Base-by-base conservation (phyloP, 37 sponge, comb jelly and placozoan genomes). In the Amphimedon queenslandica region DNA sequence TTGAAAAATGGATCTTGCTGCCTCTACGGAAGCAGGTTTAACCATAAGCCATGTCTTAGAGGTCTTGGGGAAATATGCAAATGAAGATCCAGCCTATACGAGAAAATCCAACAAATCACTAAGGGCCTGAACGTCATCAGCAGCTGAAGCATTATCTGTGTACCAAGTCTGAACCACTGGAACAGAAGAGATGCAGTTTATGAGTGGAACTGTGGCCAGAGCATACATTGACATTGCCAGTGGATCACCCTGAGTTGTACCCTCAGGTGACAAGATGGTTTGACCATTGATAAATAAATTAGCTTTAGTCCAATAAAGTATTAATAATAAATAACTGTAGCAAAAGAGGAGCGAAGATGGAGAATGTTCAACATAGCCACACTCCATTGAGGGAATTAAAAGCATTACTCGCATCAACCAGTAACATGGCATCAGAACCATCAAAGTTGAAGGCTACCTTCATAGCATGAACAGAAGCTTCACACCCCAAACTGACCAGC, bases 181-280 rank as follows among this genome's bases (percentile, higher is more conserved):
- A n/a, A 30, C 13, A n/a, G 8, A 10, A 28, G 13, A n/a, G 24
- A 63, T 10, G 10, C 24, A 10, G 24, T 63, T 10, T 10, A 63
- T 63, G 13, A 63, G 64, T n/a, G 64, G 64, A 23, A 63, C n/a
- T n/a, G 24, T 63, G 13, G 20, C 31, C 20, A 63, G 8, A 10
- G 64, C 64, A 63, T 63, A 63, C 64, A 63, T 63, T 11, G n/a
- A 11, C 64, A 63, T 63, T n/a, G 64, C 64, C 10, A 63, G 18
- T 23, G 64, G 64, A 28, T 63, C 24, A 10, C 64, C 28, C 18
- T 63, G 64, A 11, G 64, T 63, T 23, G 64, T 63, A 11, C 64
- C 24, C 64, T 63, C 13, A 30, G 28, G 24, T 63, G 64, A 63
- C 8, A 63, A 28, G 24, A 63, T n/a, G 28, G 24, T 20, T 11